These are phyloP conservation scores for Gouania willdenowi DNA, from an alignment of 2,797 vertebrate genomes.

Conservation along the genomic window DNA sequence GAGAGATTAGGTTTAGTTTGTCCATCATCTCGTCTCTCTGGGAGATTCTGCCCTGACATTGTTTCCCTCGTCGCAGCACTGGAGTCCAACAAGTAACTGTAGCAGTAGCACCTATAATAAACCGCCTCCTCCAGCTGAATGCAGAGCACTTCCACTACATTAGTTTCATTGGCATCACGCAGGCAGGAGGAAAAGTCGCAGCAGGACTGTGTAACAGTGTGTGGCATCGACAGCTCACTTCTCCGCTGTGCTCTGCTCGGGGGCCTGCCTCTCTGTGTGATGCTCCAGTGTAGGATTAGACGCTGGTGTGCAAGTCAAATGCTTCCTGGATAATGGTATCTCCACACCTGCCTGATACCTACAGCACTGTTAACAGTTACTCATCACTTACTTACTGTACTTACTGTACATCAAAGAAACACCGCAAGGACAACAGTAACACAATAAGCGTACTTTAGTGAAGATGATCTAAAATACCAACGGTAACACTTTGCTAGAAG, in stretches of 20 bases:
- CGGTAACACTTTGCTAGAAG: no score
- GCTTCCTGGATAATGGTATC: conserved; percentile 55
- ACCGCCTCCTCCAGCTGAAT: conserved; percentile 48
- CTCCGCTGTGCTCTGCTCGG: conserved; percentile 51
- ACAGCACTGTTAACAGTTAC: conserved; percentile 38
- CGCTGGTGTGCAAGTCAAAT: conserved; percentile 61
- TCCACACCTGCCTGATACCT: conserved; percentile 60
- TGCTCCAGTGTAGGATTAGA: conserved; percentile 61
- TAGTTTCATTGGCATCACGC: conserved; percentile 59
- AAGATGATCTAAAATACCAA: no score
- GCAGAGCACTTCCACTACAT: conserved; percentile 53
- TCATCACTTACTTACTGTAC: no score
- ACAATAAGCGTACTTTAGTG: no score
- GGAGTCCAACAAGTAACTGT: conserved; percentile 36
- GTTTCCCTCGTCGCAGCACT: conserved; percentile 26
- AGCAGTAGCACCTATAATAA: conserved; percentile 55
- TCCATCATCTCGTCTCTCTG: conserved; percentile 44
- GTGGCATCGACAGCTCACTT: conserved; percentile 55
- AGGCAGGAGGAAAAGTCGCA: conserved; percentile 52
- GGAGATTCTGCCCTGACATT: conserved; percentile 31
- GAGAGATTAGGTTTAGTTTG: conserved; percentile 55
- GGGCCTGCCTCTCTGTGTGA: conserved; percentile 62
- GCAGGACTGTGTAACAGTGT: conserved; percentile 58
- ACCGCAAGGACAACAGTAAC: conserved; percentile 35
- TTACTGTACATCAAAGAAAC: conserved; percentile 26